These are phyloP conservation scores for Agrypnia vestita DNA, from an alignment of 1,140 invertebrate genomes.

Conservation along the genomic window DNA sequence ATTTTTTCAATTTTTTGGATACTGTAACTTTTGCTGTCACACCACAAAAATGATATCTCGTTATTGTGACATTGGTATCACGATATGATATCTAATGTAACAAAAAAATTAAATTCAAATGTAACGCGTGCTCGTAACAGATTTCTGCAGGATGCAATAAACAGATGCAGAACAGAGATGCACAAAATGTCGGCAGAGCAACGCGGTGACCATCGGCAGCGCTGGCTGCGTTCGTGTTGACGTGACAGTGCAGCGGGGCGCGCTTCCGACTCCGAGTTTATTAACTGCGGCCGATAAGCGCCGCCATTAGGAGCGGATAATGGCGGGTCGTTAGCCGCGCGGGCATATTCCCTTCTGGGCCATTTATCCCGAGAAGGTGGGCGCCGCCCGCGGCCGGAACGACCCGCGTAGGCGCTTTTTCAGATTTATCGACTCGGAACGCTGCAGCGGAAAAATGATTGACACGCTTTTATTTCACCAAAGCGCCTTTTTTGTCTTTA, in stretches of 20 bases:
- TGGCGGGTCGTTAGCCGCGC: conserved; percentile 57
- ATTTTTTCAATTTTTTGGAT: too few relatives aligned
- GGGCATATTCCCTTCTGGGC: conserved; percentile 54
- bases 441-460: conserved; percentile 31
- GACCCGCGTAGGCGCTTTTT: conserved; percentile 16
- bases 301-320: conserved; percentile 58
- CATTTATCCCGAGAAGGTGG: conserved; percentile 55
- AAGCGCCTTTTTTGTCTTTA: too few relatives aligned
- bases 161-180: too few relatives aligned
- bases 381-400: conserved; percentile 12
- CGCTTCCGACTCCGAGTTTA: conserved; percentile 48
- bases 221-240: neutral
- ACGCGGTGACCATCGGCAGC: neutral
- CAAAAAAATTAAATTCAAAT: too few relatives aligned
- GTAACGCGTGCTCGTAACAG: too few relatives aligned
- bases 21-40: too few relatives aligned
- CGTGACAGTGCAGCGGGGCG: conserved; percentile 30
- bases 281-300: conserved; percentile 61
- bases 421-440: conserved; percentile 3
- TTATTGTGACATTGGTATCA: too few relatives aligned
- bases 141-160: too few relatives aligned
- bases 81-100: too few relatives aligned
- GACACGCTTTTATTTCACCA: conserved; percentile 14
- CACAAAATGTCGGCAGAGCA: too few relatives aligned
- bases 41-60: too few relatives aligned